Evolutionary conservation across 2,113 vertebrate species (phyloP).

Genomic region (Taurulus bubalis): DNA sequence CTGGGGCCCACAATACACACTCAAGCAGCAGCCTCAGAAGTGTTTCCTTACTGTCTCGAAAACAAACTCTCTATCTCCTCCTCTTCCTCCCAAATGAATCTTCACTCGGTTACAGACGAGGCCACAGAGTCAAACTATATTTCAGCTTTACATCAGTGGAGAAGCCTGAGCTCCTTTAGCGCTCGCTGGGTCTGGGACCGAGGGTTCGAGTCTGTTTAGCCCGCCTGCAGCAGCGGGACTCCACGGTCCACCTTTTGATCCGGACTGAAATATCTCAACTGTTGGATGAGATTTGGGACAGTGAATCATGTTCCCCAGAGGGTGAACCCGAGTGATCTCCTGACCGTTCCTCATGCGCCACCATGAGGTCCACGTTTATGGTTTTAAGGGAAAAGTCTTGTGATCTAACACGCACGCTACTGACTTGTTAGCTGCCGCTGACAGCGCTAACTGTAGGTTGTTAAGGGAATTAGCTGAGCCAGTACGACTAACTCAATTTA

Average conservation of each 20-base stretch:
- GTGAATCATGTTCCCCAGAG: not conserved
- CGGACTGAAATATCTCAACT: too few species aligned
- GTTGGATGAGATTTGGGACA: not conserved
- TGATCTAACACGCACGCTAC: not conserved
- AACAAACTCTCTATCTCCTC: slow-evolving; percentile 30
- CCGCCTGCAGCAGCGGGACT: not conserved
- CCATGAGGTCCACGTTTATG: not conserved
- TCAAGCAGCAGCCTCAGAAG: slow-evolving; percentile 50
- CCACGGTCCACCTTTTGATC: not conserved
- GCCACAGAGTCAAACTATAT: slow-evolving; percentile 25
- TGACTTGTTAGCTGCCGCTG: not conserved
- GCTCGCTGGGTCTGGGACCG: not conserved
- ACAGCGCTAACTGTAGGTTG: not conserved
- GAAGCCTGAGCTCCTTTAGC: not conserved
- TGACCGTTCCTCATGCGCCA: not conserved
- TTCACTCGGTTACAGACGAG: slow-evolving; percentile 18
- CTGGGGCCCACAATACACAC: slow-evolving; percentile 38
- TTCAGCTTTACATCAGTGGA: slow-evolving; percentile 10
- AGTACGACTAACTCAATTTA: not conserved
- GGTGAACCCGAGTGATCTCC: not conserved
- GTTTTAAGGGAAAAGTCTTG: too few species aligned
- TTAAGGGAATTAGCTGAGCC: not conserved
- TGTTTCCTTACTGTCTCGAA: slow-evolving; percentile 51
- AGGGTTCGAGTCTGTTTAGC: not conserved
- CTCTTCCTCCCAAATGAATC: slow-evolving; percentile 30